Base-by-base conservation (phyloP, 1,140 invertebrate species). In the Colletes gigas region DNA sequence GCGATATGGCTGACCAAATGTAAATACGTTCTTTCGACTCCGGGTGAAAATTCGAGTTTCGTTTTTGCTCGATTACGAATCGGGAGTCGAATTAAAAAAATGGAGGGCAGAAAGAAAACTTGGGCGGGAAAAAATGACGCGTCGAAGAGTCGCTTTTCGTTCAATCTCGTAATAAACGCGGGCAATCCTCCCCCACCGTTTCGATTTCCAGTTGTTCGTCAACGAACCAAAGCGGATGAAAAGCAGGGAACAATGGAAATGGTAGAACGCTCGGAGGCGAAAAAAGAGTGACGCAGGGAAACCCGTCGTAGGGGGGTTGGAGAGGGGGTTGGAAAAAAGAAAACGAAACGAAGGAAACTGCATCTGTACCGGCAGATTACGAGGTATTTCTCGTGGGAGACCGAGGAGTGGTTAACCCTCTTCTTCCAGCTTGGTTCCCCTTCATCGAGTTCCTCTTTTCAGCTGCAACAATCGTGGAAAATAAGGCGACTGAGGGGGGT, bases 381-480 rank as follows among this genome's bases (percentile, higher is more conserved):
- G 30, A 52, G 69, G 39, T 63, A 78, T 78, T 72, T 71, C 68
- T 72, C 68, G 15, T 55, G 76, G 76, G 59, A 72, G 76, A 71
- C 41, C 15, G n/a, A 39, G 5, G 67, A 67, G 39, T 78, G 19
- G 59, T 72, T 78, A 78, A 72, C 76, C 68, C 68, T 72, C 68
- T 54, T 52, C 57, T 54, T 21, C 59, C 57, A 15, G 9, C 47
- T 17, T 3, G 50, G 41, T 66, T 47, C 19, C 52, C 50, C 19
- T 50, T 77, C 21, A 30, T 12, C 10, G 74, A 15, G 17, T 44
- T 21, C 19, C 55, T 44, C 59, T 73, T 63, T 78, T 78, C 50
- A 47, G 59, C 41, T 39, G 60, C 52, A 73, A 73, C 74, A 54
- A 62, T 83, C 60, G 60, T 9, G 69, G n/a, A 47, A 55, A 30